Conservation (phyloP, 2,797 vertebrate species). For the Falco biarmicus region DNA sequence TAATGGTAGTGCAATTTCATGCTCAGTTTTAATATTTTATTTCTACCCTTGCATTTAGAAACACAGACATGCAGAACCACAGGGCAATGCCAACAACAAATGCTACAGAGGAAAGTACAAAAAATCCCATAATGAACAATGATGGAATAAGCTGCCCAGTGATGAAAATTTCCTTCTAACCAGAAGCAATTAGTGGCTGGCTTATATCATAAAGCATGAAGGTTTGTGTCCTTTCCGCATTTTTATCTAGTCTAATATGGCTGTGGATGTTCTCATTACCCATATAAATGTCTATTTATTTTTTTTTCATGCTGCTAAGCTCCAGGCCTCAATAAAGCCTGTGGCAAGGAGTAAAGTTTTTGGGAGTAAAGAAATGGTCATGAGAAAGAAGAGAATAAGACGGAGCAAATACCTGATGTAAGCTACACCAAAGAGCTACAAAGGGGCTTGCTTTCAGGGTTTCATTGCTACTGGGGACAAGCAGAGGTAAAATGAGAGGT, state of each 20-base stretch:
- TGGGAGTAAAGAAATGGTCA: neutral
- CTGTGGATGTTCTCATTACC: conserved; percentile 31
- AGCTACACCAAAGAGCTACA: neutral
- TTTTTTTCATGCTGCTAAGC: neutral
- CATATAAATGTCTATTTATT: neutral
- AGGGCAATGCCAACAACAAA: neutral
- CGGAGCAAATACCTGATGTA: neutral
- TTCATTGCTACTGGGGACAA: neutral
- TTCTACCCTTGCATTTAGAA: neutral
- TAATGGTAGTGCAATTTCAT: neutral
- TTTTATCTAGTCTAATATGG: conserved; percentile 27
- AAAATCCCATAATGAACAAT: conserved; percentile 25
- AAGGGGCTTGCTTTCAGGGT: neutral
- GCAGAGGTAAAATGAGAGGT: neutral
- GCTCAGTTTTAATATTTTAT: conserved; percentile 3
- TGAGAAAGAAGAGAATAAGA: neutral
- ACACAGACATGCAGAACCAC: neutral
- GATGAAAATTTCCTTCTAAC: conserved; percentile 47
- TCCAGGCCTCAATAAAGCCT: neutral
- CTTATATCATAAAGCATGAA: conserved; percentile 21
- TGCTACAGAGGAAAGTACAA: neutral
- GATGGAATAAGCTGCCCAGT: conserved; percentile 8
- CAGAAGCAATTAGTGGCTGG: conserved; percentile 27
- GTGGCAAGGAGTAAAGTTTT: neutral
- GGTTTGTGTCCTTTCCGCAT: conserved; percentile 22